phyloP scores from a whole-genome alignment of 1,140 invertebrate genomes.

The Penaeus japonicus region DNA sequence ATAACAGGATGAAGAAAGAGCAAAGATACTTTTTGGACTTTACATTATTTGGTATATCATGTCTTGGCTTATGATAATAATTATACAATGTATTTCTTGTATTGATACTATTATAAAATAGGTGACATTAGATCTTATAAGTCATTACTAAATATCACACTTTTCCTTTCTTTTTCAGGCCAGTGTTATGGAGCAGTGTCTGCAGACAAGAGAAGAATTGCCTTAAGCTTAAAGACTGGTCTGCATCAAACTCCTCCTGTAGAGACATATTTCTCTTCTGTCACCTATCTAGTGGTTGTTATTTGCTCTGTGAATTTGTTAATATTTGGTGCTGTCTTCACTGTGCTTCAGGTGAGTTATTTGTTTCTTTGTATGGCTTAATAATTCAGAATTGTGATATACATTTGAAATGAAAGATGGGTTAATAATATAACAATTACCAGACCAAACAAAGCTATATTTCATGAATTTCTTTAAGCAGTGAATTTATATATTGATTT shows the following conservation, averaged over 20 bases:
- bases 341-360: slow-evolving; percentile 38
- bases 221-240: slow-evolving; percentile 26
- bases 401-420: background rate
- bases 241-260: background rate
- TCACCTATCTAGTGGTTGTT: slow-evolving; percentile 33
- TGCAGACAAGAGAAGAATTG: slow-evolving; percentile 43
- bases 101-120: too few species aligned
- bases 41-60: too few species aligned
- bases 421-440: background rate
- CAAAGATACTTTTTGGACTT: too few species aligned
- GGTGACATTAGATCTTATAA: too few species aligned
- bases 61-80: too few species aligned
- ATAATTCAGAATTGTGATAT: background rate
- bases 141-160: background rate
- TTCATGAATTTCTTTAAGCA: background rate
- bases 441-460: background rate
- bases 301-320: slow-evolving; percentile 43
- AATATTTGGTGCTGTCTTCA: slow-evolving; percentile 51
- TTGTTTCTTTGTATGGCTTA: background rate
- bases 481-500: background rate
- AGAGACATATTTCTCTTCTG: slow-evolving; percentile 27
- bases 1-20: too few species aligned
- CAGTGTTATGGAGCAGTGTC: slow-evolving; percentile 45
- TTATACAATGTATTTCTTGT: too few species aligned
- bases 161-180: background rate